Conservation (phyloP, 2,888 invertebrate genomes). For the Brachyptera putata region DNA sequence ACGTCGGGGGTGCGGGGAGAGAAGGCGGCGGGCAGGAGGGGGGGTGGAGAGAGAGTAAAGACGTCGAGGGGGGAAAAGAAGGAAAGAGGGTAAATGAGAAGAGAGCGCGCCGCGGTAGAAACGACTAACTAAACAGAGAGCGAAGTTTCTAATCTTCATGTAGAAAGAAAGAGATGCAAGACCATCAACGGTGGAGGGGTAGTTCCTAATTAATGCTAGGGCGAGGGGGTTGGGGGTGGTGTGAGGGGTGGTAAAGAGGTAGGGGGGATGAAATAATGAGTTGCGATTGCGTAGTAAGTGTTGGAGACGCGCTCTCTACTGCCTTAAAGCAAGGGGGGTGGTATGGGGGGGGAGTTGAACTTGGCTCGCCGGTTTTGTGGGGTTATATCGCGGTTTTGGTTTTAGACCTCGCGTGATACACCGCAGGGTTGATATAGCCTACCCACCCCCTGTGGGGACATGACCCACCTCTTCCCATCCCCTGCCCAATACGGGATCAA, state of each 20-base stretch:
- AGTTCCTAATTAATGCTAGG: slow-evolving; percentile 30
- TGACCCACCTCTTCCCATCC: background rate
- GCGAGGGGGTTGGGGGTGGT: slow-evolving; percentile 20
- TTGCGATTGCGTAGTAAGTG: slow-evolving; percentile 32
- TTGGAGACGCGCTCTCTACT: slow-evolving; percentile 19
- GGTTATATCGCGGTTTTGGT: slow-evolving; percentile 1
- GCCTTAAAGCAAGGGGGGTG: slow-evolving; percentile 17
- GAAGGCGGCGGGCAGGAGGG: background rate
- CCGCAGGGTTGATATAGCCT: too few relatives aligned
- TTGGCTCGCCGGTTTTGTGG: background rate
- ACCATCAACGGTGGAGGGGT: background rate
- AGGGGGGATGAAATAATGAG: slow-evolving; percentile 27
- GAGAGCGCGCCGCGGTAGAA: background rate
- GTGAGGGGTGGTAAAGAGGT: background rate
- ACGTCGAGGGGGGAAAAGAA: slow-evolving; percentile 17
- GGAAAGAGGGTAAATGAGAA: slow-evolving; percentile 26
- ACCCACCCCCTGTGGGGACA: background rate
- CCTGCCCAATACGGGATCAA: background rate
- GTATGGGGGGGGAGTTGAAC: slow-evolving; percentile 11
- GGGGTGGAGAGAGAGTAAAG: slow-evolving; percentile 2
- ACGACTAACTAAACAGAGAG: background rate
- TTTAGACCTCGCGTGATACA: background rate
- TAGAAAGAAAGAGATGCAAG: slow-evolving; percentile 2
- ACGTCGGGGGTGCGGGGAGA: background rate
- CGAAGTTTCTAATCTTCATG: background rate